These are phyloP conservation scores for Pontoporia blainvillei DNA, from an alignment of 2,113 vertebrate species.

Conservation along the genomic window DNA sequence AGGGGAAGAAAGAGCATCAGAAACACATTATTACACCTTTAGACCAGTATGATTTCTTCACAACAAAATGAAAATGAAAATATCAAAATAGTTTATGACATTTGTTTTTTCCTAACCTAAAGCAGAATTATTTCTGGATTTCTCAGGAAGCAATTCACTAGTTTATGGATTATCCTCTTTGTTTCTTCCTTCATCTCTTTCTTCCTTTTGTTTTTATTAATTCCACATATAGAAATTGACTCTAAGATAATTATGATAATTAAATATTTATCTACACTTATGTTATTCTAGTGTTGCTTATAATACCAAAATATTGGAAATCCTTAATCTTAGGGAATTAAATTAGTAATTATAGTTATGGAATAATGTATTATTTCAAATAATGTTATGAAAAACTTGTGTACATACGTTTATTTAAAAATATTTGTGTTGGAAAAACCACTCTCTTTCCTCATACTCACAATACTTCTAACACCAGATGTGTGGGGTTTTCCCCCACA, in stretches of 20 bases:
- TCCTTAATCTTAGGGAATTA: neutral
- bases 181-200: neutral
- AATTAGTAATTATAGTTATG: neutral
- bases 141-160: neutral
- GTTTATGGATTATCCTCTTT: neutral
- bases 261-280: neutral
- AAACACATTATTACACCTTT: neutral
- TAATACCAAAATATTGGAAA: neutral
- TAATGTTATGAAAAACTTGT: neutral
- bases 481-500: neutral
- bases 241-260: neutral
- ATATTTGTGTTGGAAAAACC: neutral
- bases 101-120: neutral
- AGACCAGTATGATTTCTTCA: neutral
- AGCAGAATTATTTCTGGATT: constrained; percentile 6
- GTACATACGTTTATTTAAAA: neutral
- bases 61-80: neutral
- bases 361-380: neutral
- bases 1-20: neutral
- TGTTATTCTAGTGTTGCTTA: neutral
- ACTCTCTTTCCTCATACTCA: neutral
- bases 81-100: neutral
- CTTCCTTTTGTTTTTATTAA: neutral
- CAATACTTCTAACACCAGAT: neutral
- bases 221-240: neutral